These are phyloP conservation scores for cattle (Bos taurus) DNA, from an alignment of 2,113 vertebrate species.

Conservation along the genomic window ARS-UCD2.0 NC_037334.1:7323501-7324000, in stretches of 20 bases:
- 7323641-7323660: background rate
- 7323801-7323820: background rate
- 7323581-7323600: background rate
- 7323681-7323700: background rate
- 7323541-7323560: fast-evolving
- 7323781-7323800: background rate
- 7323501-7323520: background rate
- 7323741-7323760: background rate
- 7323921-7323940: background rate
- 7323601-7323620: background rate
- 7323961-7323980: background rate
- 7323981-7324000: background rate
- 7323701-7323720: background rate
- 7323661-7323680: background rate
- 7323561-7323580: background rate
- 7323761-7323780: background rate
- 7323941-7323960: background rate
- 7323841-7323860: background rate
- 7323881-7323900: background rate
- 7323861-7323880: background rate
- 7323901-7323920: background rate
- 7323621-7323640: background rate
- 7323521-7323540: background rate
- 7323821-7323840: background rate
- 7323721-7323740: background rate